These are phyloP conservation scores for Nomada ruficornis DNA, from an alignment of 2,888 invertebrate species.

Conservation along the genomic window DNA sequence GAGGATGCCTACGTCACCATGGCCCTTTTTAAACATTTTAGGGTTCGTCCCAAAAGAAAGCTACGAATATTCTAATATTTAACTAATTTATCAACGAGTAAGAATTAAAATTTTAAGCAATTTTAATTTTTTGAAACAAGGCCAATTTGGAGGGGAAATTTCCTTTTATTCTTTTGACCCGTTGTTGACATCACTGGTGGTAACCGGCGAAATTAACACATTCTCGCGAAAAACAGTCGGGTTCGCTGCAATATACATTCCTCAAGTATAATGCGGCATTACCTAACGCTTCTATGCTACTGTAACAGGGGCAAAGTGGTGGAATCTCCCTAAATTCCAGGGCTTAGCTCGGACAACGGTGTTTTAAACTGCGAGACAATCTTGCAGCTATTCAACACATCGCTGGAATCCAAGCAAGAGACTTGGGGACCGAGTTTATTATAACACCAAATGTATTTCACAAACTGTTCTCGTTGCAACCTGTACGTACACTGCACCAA, in stretches of 20 bases:
- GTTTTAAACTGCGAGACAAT: slow-evolving; percentile 36
- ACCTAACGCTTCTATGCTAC: not conserved
- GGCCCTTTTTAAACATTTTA: too few relatives aligned
- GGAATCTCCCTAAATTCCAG: slow-evolving; percentile 31
- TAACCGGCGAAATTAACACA: not conserved
- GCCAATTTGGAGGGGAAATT: not conserved
- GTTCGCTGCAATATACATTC: not conserved
- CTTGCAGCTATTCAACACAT: slow-evolving; percentile 20
- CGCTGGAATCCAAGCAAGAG: slow-evolving; percentile 12
- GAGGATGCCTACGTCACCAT: too few relatives aligned
- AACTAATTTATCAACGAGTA: too few relatives aligned
- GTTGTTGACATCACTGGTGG: too few relatives aligned
- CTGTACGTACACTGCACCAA: not conserved
- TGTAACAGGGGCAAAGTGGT: slow-evolving; percentile 5
- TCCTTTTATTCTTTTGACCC: not conserved
- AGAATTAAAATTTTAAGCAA: too few relatives aligned
- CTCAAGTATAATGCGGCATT: not conserved
- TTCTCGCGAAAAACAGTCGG: not conserved
- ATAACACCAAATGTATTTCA: slow-evolving; percentile 12
- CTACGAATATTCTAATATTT: too few relatives aligned
- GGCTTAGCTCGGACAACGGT: slow-evolving; percentile 29
- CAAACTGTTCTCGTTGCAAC: slow-evolving; percentile 13
- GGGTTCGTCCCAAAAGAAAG: too few relatives aligned
- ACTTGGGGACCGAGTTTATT: slow-evolving; percentile 46
- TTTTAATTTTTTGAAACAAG: too few relatives aligned